Evolutionary conservation across 2,113 vertebrate genomes (phyloP).

Genomic region (Leucopsar rothschildi): DNA sequence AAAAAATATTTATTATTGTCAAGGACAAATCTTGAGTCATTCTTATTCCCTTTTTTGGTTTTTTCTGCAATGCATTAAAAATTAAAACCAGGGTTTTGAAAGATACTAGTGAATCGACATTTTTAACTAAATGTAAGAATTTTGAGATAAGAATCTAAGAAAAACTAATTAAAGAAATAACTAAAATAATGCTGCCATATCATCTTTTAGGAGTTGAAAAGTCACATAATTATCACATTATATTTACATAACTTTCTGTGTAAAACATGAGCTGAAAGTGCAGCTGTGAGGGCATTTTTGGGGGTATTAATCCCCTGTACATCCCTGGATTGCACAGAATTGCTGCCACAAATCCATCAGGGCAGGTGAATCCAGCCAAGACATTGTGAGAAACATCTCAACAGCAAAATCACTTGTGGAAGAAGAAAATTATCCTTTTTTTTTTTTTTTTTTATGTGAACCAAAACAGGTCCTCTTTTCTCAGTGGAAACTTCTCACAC

Average conservation of each 20-base stretch:
- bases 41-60: neutral
- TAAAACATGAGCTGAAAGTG: neutral
- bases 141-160: neutral
- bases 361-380: neutral
- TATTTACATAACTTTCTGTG: neutral
- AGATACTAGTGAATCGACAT: neutral
- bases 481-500: neutral
- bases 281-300: neutral
- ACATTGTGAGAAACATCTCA: neutral
- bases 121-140: neutral
- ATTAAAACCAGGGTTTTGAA: neutral
- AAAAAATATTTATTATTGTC: neutral
- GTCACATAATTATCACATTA: neutral
- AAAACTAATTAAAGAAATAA: neutral
- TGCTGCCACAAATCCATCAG: neutral
- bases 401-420: neutral
- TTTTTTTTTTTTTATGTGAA: neutral
- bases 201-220: neutral
- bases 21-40: neutral
- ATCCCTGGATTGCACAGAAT: neutral
- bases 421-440: neutral
- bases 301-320: neutral
- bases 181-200: neutral
- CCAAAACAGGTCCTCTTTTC: neutral
- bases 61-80: neutral